These are phyloP conservation scores for Rhabdornis inornatus DNA, from an alignment of 2,113 vertebrate genomes.

Conservation along the genomic window DNA sequence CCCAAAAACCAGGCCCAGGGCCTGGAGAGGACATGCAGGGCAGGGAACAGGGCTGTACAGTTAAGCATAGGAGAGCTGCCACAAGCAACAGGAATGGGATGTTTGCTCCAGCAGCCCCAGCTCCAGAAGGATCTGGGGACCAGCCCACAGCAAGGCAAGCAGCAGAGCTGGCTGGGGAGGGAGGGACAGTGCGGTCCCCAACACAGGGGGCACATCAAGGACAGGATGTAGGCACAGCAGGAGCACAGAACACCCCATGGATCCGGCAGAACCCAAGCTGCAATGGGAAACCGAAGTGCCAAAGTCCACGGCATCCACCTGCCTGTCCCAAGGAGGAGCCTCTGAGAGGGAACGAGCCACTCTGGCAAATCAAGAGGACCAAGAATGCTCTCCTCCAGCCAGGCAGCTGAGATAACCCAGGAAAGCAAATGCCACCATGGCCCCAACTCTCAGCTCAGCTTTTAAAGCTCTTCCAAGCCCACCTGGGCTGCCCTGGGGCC, in stretches of 20 bases:
- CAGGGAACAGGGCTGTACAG: not conserved
- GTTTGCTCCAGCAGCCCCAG: not conserved
- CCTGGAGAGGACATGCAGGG: not conserved
- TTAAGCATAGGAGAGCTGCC: fast-evolving
- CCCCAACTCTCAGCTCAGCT: not conserved
- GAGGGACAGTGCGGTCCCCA: not conserved
- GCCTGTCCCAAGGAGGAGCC: not conserved
- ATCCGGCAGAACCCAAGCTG: fast-evolving
- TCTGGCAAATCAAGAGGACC: not conserved
- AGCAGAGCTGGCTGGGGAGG: not conserved
- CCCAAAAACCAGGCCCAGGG: not conserved
- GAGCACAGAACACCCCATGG: not conserved
- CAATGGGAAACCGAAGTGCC: not conserved
- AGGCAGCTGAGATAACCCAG: not conserved
- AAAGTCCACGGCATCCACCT: not conserved
- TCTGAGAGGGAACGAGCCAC: not conserved
- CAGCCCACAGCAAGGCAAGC: not conserved
- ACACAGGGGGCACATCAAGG: fast-evolving
- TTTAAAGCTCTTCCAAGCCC: not conserved
- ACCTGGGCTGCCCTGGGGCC: not conserved
- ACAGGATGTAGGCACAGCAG: not conserved
- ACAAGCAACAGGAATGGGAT: not conserved
- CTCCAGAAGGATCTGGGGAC: not conserved
- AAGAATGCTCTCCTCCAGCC: not conserved
- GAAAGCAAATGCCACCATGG: not conserved